Conservation (phyloP, 2,888 invertebrate species). For the Volucella bombylans region DNA sequence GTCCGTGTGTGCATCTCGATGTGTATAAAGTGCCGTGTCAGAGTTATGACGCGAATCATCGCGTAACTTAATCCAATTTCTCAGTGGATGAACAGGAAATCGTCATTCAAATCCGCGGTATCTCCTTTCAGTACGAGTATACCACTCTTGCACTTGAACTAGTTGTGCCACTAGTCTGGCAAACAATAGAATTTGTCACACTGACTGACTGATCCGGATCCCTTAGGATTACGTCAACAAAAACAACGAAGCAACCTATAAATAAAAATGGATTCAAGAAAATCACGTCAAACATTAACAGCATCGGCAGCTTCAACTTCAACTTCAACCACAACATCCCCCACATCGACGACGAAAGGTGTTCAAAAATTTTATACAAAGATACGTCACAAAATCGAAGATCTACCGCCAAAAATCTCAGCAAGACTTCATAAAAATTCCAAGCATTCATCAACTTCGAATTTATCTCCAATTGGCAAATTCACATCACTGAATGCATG, state of each 20-base stretch:
- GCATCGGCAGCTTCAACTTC: conserved; percentile 42
- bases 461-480: conserved; percentile 55
- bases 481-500: conserved; percentile 53
- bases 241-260: conserved; percentile 29
- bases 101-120: conserved; percentile 22
- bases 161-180: conserved; percentile 30
- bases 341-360: conserved; percentile 74
- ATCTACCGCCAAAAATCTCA: conserved; percentile 80
- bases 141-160: conserved; percentile 61
- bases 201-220: conserved; percentile 21
- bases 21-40: conserved; percentile 42
- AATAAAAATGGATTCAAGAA: conserved; percentile 66
- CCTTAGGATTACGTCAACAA: conserved; percentile 14
- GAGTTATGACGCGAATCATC: conserved; percentile 68
- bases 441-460: conserved; percentile 77
- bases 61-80: conserved; percentile 68
- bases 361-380: conserved; percentile 80
- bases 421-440: conserved; percentile 79
- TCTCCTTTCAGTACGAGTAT: conserved; percentile 28
- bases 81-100: conserved; percentile 63
- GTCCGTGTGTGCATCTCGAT: conserved; percentile 25
- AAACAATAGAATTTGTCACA: conserved; percentile 13
- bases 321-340: conserved; percentile 33
- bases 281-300: conserved; percentile 60
- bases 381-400: conserved; percentile 82